Percentiles rank a stretch among this genome's conserved stretches.
Evolutionary conservation across 2,797 vertebrate species (phyloP).

Genomic region (Limosa lapponica): DNA sequence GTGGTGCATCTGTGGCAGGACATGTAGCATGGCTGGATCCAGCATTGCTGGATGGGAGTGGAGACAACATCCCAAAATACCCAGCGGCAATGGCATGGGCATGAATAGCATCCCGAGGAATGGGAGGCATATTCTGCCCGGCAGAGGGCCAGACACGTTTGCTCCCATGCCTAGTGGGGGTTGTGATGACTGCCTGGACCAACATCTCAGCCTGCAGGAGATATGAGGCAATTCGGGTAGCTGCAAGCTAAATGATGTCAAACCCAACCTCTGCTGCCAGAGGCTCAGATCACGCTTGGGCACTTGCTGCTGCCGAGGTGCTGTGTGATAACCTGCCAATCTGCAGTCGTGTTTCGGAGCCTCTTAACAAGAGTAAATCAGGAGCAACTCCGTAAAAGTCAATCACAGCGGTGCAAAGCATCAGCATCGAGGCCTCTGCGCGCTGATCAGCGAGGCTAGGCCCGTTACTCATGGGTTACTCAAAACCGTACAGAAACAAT

Average conservation of each 20-base stretch:
- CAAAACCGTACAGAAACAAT: not conserved
- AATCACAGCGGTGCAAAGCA: not conserved
- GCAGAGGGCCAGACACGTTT: not conserved
- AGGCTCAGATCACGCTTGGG: not conserved
- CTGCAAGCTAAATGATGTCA: constrained; percentile 3
- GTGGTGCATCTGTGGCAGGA: not conserved
- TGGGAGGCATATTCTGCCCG: not conserved
- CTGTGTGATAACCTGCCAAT: not conserved
- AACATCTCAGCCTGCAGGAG: not conserved
- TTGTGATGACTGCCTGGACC: not conserved
- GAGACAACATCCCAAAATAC: not conserved
- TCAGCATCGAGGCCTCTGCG: not conserved
- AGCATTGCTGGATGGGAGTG: not conserved
- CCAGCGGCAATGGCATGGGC: not conserved
- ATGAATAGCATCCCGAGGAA: not conserved
- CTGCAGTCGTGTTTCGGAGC: not conserved
- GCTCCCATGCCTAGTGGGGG: not conserved
- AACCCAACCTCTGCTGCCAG: not conserved
- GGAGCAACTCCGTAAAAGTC: constrained; percentile 25
- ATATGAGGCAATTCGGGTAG: not conserved
- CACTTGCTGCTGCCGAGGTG: not conserved
- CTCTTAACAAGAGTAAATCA: not conserved
- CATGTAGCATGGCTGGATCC: not conserved
- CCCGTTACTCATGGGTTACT: not conserved
- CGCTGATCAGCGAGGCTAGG: not conserved